Evolutionary conservation across 2,888 invertebrate species (phyloP), one percentile per base, ranked within the genome.

Genomic region (Strigamia maritima): DNA sequence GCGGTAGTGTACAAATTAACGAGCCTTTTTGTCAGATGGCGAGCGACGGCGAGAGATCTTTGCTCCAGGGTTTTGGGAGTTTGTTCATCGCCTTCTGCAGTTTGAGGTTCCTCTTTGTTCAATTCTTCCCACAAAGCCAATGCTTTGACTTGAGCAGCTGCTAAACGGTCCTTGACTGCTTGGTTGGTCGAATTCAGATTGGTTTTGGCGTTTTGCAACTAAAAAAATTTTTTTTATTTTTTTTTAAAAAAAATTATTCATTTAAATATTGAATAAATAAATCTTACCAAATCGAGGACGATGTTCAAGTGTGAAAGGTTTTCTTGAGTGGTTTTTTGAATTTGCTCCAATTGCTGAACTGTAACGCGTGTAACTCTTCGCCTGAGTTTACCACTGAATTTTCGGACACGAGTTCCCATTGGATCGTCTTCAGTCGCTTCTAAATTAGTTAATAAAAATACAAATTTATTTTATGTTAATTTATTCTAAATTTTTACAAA

Each of bases 91-190:
- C 26, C 28, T 28, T 28, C 35, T 28, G 8, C 35, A 16, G 19
- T 12, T 24, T 38, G 24, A 31, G 79, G 75, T 31, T 74, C 38
- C 6, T 77, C 79, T 40, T 75, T 76, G 31, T 79, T 80, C 38
- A 80, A 74, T n/a, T 78, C 80, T 22, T 75, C 79, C 80, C 79
- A 80, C 26, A 80, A 54, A n/a, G 79, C 35, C 4, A 44, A 22
- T 16, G 76, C 19, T 76, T 79, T 54, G 14, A 14, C n/a, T 40
- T 79, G 76, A 6, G 76, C 76, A 22, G 75, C 35, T 31, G 26
- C 44, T 14, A 26, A 12, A 16, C 35, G 54, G 14, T 80, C 79
- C 14, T 24, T 12, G 4, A 79, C 8, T 8, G 40, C 76, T 28
- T 78, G 22, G 75, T 31, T 76, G 78, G 74, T 75, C 22, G n/a